Evolutionary conservation across 1,140 invertebrate species (phyloP).

Genomic region (Hyles vespertilio): DNA sequence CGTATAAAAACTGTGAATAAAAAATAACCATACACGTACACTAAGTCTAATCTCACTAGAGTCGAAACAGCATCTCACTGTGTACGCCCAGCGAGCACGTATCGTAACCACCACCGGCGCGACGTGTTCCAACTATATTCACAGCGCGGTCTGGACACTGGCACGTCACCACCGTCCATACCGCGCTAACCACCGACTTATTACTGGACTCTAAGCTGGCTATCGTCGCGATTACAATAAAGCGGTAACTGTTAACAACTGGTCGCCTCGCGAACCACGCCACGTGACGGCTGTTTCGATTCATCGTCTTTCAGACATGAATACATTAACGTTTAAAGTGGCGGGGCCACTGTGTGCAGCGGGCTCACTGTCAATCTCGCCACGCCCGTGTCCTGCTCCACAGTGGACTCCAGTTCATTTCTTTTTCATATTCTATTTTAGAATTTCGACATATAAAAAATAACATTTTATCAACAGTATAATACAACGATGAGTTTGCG

Average conservation of each 20-base stretch:
- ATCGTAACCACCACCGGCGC: not conserved
- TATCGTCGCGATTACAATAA: not conserved
- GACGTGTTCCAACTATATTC: not conserved
- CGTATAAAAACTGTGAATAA: constrained; percentile 4
- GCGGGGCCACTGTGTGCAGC: too few relatives aligned
- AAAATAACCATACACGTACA: not conserved
- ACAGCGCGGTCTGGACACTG: too few relatives aligned
- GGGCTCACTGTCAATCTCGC: too few relatives aligned
- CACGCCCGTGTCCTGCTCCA: too few relatives aligned
- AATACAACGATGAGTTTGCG: too few relatives aligned
- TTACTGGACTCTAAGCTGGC: not conserved
- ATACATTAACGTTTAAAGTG: constrained; percentile 3
- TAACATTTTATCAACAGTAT: too few relatives aligned
- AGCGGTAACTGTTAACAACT: not conserved
- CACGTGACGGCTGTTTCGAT: constrained; percentile 7
- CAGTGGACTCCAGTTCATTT: too few relatives aligned
- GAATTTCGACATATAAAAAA: too few relatives aligned
- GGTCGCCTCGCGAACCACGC: not conserved
- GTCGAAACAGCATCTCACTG: constrained; percentile 21
- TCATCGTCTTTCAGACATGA: not conserved
- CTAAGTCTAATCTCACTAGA: constrained; percentile 7
- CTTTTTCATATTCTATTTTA: too few relatives aligned
- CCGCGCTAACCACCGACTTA: too few relatives aligned
- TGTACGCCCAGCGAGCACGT: constrained; percentile 8
- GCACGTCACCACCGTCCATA: too few relatives aligned